Evolutionary conservation across 1,140 invertebrate species (phyloP).

Genomic region (Dinoponera quadriceps): DNA sequence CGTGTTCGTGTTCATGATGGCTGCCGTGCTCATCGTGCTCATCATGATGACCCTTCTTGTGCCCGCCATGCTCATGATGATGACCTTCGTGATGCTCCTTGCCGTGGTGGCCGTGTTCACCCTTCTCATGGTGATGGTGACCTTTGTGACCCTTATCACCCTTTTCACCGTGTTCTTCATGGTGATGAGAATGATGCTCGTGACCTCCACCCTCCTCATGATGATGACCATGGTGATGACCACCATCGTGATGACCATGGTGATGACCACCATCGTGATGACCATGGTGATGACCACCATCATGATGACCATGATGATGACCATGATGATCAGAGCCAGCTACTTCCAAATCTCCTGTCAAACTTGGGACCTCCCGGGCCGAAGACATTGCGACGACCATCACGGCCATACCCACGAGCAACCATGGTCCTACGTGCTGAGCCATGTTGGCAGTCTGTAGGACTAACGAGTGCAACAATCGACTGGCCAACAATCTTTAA

Average conservation of each 20-base stretch:
- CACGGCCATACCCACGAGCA: slow-evolving; percentile 59
- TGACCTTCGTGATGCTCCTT: slow-evolving; percentile 84
- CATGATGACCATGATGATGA: slow-evolving; percentile 86
- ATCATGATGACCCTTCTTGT: slow-evolving; percentile 92
- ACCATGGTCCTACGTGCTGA: slow-evolving; percentile 46
- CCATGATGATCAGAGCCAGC: slow-evolving; percentile 86
- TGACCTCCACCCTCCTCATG: slow-evolving; percentile 89
- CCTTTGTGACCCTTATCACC: slow-evolving; percentile 88
- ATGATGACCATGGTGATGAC: slow-evolving; percentile 86
- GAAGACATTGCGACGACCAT: slow-evolving; percentile 60
- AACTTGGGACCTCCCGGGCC: slow-evolving; percentile 63
- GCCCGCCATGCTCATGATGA: slow-evolving; percentile 90
- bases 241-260: slow-evolving; percentile 87
- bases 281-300: slow-evolving; percentile 86
- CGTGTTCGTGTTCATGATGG: slow-evolving; percentile 91
- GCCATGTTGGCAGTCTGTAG: slow-evolving; percentile 69
- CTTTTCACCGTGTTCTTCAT: slow-evolving; percentile 87
- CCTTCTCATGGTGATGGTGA: slow-evolving; percentile 88
- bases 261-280: slow-evolving; percentile 87
- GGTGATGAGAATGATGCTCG: slow-evolving; percentile 88
- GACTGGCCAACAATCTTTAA: slow-evolving; percentile 71
- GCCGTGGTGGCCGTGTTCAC: slow-evolving; percentile 90
- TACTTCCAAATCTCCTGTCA: slow-evolving; percentile 77
- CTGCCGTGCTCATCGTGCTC: slow-evolving; percentile 89
- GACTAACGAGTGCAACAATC: slow-evolving; percentile 72